Evolutionary conservation across 1,140 invertebrate species (phyloP).

Genomic region (Drosophila micromelanica): DNA sequence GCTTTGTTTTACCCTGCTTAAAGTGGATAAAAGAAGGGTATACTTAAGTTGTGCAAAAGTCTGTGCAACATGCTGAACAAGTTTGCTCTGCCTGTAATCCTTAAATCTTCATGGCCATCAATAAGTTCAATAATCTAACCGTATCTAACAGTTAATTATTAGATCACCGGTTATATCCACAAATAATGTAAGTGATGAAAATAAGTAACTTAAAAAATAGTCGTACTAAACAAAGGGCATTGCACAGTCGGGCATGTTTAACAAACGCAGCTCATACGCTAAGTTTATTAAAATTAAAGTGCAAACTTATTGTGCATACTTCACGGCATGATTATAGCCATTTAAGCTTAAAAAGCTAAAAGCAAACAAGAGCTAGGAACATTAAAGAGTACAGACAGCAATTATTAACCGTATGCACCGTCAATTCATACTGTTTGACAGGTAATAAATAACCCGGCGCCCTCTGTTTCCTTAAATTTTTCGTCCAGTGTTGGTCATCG

Average conservation of each 20-base stretch:
- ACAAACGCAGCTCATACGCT: too few species aligned
- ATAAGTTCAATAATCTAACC: too few species aligned
- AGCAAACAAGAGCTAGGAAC: background rate
- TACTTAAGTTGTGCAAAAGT: too few species aligned
- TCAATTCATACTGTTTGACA: slow-evolving; percentile 23
- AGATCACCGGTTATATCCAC: too few species aligned
- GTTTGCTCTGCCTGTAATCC: too few species aligned
- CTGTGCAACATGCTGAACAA: too few species aligned
- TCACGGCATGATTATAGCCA: background rate
- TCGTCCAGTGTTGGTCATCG: slow-evolving; percentile 9
- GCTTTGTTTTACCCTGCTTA: background rate
- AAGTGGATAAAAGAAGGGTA: background rate
- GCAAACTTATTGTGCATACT: background rate
- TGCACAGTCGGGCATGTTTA: too few species aligned
- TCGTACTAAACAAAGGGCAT: too few species aligned
- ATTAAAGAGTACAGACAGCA: slow-evolving; percentile 5
- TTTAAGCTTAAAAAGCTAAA: background rate
- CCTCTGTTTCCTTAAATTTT: background rate
- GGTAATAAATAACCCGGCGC: slow-evolving; percentile 21
- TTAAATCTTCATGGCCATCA: too few species aligned
- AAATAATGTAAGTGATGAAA: too few species aligned
- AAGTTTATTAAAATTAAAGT: background rate
- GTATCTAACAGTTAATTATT: too few species aligned
- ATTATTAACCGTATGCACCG: slow-evolving; percentile 5
- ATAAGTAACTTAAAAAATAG: too few species aligned